Conservation (phyloP, 2,888 invertebrate species). For the Minunthozetes semirufus region DNA sequence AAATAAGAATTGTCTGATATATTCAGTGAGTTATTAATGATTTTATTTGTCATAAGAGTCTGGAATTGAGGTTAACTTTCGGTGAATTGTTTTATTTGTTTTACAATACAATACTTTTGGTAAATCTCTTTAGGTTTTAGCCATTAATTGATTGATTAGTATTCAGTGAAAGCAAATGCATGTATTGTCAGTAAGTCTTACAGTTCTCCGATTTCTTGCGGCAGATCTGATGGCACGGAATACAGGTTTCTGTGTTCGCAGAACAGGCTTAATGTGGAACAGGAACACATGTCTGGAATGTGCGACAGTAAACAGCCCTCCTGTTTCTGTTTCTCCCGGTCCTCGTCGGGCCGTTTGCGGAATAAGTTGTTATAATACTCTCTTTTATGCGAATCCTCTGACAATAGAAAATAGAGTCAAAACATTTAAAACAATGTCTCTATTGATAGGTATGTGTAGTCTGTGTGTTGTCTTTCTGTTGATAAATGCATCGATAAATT, state of each 20-base stretch:
- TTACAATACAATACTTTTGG: too few species aligned
- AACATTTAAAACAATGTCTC: background rate
- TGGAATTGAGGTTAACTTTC: too few species aligned
- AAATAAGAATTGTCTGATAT: too few species aligned
- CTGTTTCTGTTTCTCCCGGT: conserved; percentile 50
- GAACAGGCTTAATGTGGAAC: conserved; percentile 38
- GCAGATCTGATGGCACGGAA: conserved; percentile 36
- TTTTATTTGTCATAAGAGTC: too few species aligned
- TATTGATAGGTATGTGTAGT: background rate
- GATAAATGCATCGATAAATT: too few species aligned
- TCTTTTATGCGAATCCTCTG: conserved; percentile 8
- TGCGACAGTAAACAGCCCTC: conserved; percentile 37
- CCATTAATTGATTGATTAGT: background rate
- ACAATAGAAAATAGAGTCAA: background rate
- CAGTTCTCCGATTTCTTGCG: conserved; percentile 39
- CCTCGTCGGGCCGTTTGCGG: conserved; percentile 53
- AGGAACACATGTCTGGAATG: conserved; percentile 38
- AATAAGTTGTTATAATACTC: conserved; percentile 52
- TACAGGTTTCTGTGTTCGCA: conserved; percentile 38
- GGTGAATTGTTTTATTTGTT: too few species aligned
- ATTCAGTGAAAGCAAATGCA: background rate
- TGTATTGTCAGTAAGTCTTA: conserved; percentile 34
- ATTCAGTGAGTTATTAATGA: too few species aligned
- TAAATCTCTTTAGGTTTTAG: background rate
- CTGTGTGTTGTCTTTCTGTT: background rate